Evolutionary conservation across 2,797 vertebrate genomes (phyloP).

Genomic region (Emydoidea blandingii): DNA sequence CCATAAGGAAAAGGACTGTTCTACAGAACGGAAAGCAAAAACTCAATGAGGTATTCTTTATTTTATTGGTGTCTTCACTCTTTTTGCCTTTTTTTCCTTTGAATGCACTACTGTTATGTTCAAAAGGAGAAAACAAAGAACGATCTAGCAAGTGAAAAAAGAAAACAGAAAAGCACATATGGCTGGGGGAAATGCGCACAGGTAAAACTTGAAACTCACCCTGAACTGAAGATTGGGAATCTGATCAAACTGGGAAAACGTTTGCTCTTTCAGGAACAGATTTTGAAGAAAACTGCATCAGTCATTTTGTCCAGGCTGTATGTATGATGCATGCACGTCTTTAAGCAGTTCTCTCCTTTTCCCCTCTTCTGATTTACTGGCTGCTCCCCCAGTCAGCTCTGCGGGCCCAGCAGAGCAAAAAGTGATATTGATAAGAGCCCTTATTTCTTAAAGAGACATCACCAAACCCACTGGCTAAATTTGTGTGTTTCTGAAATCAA

Average conservation of each 20-base stretch:
- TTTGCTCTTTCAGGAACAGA: background rate
- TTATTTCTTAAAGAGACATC: background rate
- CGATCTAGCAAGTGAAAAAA: conserved; percentile 34
- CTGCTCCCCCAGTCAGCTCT: background rate
- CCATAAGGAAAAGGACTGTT: background rate
- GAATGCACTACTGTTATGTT: background rate
- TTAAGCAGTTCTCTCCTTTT: background rate
- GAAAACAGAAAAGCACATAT: conserved; percentile 7
- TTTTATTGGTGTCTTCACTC: background rate
- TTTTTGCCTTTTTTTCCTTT: background rate
- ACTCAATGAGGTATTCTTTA: conserved; percentile 45
- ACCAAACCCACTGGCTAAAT: background rate
- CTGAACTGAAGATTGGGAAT: background rate
- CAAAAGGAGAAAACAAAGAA: conserved; percentile 34
- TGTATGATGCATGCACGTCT: background rate
- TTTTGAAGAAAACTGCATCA: background rate
- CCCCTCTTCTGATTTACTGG: background rate
- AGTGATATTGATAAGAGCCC: background rate
- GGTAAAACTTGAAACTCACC: conserved; percentile 1
- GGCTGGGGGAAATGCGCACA: conserved; percentile 35
- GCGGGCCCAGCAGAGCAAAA: background rate
- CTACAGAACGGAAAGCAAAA: background rate
- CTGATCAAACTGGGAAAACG: background rate
- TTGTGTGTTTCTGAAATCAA: background rate
- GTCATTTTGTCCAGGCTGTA: conserved; percentile 2